Evolutionary conservation across 2,888 invertebrate genomes (phyloP), one percentile per base, ranked within the genome.

Genomic region (Campopleginae sp.): DNA sequence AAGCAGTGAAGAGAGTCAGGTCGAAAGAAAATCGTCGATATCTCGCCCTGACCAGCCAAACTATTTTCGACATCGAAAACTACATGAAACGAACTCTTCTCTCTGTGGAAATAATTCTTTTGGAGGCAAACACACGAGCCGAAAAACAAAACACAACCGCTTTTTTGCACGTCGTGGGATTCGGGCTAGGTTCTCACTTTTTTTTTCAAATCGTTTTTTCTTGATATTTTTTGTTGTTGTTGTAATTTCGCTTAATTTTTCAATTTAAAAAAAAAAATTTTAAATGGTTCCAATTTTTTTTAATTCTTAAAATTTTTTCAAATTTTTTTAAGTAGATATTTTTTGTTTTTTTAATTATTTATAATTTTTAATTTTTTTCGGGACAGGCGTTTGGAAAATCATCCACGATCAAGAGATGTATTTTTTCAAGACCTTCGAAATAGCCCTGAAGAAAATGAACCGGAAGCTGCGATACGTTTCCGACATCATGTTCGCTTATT

Each of bases 401-500:
- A 95, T 95, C 0, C 89, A 92, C 0, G 96, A 96, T 84, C 96
- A 96, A 89, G 94, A 94, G 17, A 94, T 95, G 87, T 95, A 96
- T 54, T 96, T 96, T 88, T 91, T 96, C 4, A 94, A 96, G 63
- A 95, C 96, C 0, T 96, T 96, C 87, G 93, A 95, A n/a, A 95
- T 96, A 78, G 94, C 96, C 12, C 92, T 96, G 44, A 94, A 94
- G 10, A 95, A 94, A 48, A 89, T 95, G 82, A 90, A 94, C 83
- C 91, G 94, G 31, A 92, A 94, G 14, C 89, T 96, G 12, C 91
- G 94, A 1, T 94, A 95, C 87, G 94, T 96, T 0, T 94, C 95
- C 0, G 96, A 96, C 84, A 94, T 96, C 12, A 96, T 96, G 93
- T 96, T 97, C 90, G 95, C 96, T 0, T 96, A 96, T 91, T 96